A percentile compares a stretch with the other conserved stretches of the same genome.
These are phyloP conservation scores for Tillus elongatus DNA, from an alignment of 2,888 invertebrate genomes.

Conservation along the genomic window DNA sequence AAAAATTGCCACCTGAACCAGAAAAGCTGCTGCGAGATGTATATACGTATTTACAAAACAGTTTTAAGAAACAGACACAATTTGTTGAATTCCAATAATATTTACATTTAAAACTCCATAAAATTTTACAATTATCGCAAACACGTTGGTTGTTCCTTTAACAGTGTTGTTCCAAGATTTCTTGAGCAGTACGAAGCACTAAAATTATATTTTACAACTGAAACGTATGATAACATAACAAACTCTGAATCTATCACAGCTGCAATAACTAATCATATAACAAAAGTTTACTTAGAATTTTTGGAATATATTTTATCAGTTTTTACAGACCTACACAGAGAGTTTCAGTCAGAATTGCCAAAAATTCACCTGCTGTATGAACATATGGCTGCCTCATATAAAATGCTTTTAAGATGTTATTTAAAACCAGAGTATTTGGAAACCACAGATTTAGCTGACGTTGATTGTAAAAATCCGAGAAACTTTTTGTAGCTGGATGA, in stretches of 20 bases:
- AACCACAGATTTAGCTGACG: constrained; percentile 9
- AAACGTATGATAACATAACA: constrained; percentile 5
- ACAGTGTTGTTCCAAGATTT: constrained; percentile 14
- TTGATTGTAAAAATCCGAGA: constrained; percentile 16
- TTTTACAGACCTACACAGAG: constrained; percentile 17
- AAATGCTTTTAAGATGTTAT: constrained; percentile 14
- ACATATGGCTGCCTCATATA: constrained; percentile 10
- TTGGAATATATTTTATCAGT: constrained; percentile 17
- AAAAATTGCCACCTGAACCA: constrained; percentile 27
- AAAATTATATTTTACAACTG: constrained; percentile 16
- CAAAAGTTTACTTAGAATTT: constrained; percentile 18
- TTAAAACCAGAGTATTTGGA: constrained; percentile 14
- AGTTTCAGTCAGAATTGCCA: constrained; percentile 18
- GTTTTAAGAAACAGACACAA: constrained; percentile 24
- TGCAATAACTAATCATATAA: constrained; percentile 12
- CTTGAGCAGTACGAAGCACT: constrained; percentile 19
- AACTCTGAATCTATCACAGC: constrained; percentile 11
- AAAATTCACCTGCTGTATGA: constrained; percentile 18
- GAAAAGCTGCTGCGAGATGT: constrained; percentile 24
- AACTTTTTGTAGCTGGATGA: constrained; percentile 13
- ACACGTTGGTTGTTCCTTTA: constrained; percentile 21
- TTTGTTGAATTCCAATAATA: constrained; percentile 25
- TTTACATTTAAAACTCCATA: constrained; percentile 22
- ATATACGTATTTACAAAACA: constrained; percentile 23
- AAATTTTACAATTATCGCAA: constrained; percentile 22